Evolutionary conservation across 2,797 vertebrate species (phyloP), one percentile per base, ranked within the genome.

Genomic region (Acanthis flammea): DNA sequence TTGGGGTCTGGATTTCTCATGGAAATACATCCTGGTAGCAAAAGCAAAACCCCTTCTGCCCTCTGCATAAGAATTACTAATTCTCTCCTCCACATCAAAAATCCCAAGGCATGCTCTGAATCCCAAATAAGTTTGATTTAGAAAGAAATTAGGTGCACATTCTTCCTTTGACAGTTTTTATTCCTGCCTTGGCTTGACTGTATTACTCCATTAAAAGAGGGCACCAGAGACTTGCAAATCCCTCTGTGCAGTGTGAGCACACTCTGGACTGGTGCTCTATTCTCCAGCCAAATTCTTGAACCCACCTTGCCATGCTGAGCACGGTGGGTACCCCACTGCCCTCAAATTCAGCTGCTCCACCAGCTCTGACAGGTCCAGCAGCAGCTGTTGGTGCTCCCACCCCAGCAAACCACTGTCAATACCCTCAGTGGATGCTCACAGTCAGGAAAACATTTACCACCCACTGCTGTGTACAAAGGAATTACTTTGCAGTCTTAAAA

Each of bases 61-160:
- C 70, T 73, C 39, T 93, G 80, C 37, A 23, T 31, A 47, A 92
- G 61, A 90, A 89, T 77, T 53, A 67, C 31, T 77, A 55, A 90
- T 84, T 58, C 73, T 62, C 41, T 88, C 54, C 70, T 95, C 41
- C 33, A 86, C 51, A 75, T 89, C 83, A 83, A 57, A 90, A 93
- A 94, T 92, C 60, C 51, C 53, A 90, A 75, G 73, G 70, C 70
- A 42, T 54, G 76, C 67, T 90, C 89, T 84, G 91, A 95, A 96
- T 91, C 80, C 66, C 48, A 91, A 81, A 53, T 71, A 60, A 55
- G 57, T 78, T 70, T 68, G 55, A 55, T 65, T 88, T 57, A 55
- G 28, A 73, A 75, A 78, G 33, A 73, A 94, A 83, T 17, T 18
- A 86, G 47, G n/a, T 1, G 0, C 28, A 31, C 11, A 10, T 41